These are phyloP conservation scores for Aphaenogaster rudis DNA, from an alignment of 1,140 invertebrate species.

Conservation along the genomic window DNA sequence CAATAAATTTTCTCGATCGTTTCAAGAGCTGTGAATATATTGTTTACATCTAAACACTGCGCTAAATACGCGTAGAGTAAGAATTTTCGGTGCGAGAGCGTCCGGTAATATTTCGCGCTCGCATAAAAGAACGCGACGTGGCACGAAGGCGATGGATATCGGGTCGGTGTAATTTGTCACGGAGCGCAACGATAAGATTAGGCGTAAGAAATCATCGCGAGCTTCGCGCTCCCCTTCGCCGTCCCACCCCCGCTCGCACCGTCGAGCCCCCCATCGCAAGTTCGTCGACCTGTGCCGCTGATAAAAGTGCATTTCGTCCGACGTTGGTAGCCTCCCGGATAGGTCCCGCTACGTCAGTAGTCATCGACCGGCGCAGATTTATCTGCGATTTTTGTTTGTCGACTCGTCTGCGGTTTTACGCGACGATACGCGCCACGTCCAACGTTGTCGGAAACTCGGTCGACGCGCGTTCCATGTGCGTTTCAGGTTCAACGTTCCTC, in stretches of 20 bases:
- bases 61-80: not conserved
- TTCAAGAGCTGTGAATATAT: not conserved
- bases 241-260: slow-evolving; percentile 53
- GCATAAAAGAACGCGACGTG: slow-evolving; percentile 46
- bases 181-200: slow-evolving; percentile 77
- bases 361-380: slow-evolving; percentile 59
- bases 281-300: slow-evolving; percentile 76
- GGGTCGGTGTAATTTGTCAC: slow-evolving; percentile 66
- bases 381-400: slow-evolving; percentile 64
- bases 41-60: not conserved
- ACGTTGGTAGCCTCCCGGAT: slow-evolving; percentile 34
- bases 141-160: slow-evolving; percentile 49
- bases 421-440: slow-evolving; percentile 62
- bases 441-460: slow-evolving; percentile 69
- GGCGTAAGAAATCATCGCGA: slow-evolving; percentile 62
- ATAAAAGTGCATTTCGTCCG: slow-evolving; percentile 80
- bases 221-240: slow-evolving; percentile 48
- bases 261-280: slow-evolving; percentile 55
- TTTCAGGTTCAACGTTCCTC: slow-evolving; percentile 50
- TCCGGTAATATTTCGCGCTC: slow-evolving; percentile 37
- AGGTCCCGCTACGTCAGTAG: slow-evolving; percentile 56
- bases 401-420: slow-evolving; percentile 64
- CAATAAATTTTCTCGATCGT: not conserved
- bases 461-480: slow-evolving; percentile 63
- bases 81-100: not conserved